Conservation (phyloP, 1,140 invertebrate genomes). For the Tetranychus urticae region DNA sequence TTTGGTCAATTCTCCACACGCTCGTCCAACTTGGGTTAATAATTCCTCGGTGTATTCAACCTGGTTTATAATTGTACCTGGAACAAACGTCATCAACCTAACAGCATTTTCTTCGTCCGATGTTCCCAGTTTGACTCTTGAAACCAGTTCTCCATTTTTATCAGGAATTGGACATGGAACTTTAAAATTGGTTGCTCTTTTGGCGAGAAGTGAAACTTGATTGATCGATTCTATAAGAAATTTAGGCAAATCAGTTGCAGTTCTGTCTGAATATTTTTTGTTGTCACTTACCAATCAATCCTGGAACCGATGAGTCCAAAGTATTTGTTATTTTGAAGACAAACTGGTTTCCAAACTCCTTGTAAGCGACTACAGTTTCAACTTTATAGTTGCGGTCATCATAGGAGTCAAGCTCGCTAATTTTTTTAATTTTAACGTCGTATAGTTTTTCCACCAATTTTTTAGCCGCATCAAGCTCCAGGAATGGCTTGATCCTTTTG, state of each 20-base stretch:
- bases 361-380: neutral
- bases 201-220: neutral
- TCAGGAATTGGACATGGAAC: neutral
- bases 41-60: neutral
- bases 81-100: neutral
- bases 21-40: constrained; percentile 1
- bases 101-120: neutral
- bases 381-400: constrained; percentile 6
- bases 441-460: neutral
- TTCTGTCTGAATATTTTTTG: too few species aligned
- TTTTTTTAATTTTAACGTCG: neutral
- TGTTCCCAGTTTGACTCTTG: neutral
- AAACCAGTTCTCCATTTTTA: neutral
- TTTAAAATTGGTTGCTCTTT: neutral
- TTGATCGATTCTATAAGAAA: neutral
- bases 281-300: neutral
- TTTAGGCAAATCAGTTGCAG: neutral
- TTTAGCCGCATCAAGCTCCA: neutral
- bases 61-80: neutral
- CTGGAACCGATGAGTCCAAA: neutral
- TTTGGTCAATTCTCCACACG: neutral
- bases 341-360: neutral
- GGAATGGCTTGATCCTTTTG: neutral
- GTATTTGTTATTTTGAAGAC: neutral
- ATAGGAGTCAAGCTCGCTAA: constrained; percentile 2